Conservation (phyloP, 2,888 invertebrate species). For the Congeria kusceri region DNA sequence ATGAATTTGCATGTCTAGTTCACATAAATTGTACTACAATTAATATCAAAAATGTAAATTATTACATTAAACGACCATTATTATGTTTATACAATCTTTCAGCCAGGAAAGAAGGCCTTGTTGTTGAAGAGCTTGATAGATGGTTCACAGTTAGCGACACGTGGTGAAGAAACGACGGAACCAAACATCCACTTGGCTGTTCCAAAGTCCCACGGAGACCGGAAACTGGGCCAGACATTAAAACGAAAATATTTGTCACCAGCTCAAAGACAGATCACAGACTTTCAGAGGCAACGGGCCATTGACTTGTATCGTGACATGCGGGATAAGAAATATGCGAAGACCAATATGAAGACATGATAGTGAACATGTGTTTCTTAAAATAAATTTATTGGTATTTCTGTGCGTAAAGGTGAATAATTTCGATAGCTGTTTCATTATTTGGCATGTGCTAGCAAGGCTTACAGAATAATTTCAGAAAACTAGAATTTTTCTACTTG, state of each 20-base stretch:
- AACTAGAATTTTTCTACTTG: too few species aligned
- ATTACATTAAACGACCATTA: too few species aligned
- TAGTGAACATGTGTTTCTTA: background rate
- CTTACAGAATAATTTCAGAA: too few species aligned
- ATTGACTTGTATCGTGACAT: conserved; percentile 76
- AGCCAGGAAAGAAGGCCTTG: conserved; percentile 74
- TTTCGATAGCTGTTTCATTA: too few species aligned
- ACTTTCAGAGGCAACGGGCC: conserved; percentile 73
- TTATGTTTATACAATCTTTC: conserved; percentile 37
- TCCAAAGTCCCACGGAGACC: conserved; percentile 39
- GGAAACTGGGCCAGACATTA: conserved; percentile 71
- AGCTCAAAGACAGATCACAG: conserved; percentile 71
- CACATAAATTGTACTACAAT: too few species aligned
- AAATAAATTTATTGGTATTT: too few species aligned
- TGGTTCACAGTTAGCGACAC: conserved; percentile 22
- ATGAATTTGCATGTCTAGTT: too few species aligned
- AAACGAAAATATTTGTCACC: conserved; percentile 76
- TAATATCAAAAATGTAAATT: too few species aligned
- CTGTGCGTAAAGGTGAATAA: too few species aligned
- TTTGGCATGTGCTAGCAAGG: too few species aligned
- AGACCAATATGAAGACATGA: conserved; percentile 1
- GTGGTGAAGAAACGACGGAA: background rate
- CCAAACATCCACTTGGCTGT: conserved; percentile 1
- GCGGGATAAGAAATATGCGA: conserved; percentile 59
- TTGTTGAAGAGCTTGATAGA: conserved; percentile 73